phyloP scores from a whole-genome alignment of 2,888 invertebrate species.

The Dolomedes plantarius region DNA sequence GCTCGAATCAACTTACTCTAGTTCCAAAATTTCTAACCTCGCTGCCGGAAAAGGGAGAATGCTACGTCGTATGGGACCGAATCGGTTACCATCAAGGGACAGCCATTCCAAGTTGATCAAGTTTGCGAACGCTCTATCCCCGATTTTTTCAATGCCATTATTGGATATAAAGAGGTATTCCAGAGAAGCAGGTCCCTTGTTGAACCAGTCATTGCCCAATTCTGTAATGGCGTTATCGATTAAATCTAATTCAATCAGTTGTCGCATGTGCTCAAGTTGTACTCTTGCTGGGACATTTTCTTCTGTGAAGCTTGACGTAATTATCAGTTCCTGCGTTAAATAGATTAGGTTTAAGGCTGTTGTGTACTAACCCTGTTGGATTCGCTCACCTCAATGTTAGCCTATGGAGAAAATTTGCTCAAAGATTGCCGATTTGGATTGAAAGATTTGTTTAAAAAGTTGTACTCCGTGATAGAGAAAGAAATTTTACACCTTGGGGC shows the following conservation, averaged over 20 bases:
- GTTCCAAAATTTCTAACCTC: neutral
- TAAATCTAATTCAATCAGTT: slow-evolving; percentile 10
- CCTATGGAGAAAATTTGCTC: no score
- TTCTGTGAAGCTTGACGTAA: slow-evolving; percentile 12
- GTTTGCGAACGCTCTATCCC: slow-evolving; percentile 22
- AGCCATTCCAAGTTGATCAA: slow-evolving; percentile 7
- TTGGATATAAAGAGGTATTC: slow-evolving; percentile 17
- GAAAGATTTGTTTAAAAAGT: no score
- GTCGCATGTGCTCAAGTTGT: slow-evolving; percentile 23
- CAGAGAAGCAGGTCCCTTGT: neutral
- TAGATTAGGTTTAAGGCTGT: no score
- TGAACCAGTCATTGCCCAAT: slow-evolving; percentile 25
- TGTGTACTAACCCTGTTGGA: no score
- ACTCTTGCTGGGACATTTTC: slow-evolving; percentile 8
- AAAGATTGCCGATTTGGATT: no score
- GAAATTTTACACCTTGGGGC: no score
- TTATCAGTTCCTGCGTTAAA: slow-evolving; percentile 30
- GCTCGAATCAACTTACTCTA: slow-evolving; percentile 17
- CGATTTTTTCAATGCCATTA: slow-evolving; percentile 38
- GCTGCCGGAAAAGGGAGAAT: slow-evolving; percentile 22
- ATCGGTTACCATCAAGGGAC: slow-evolving; percentile 28
- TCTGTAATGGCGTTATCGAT: slow-evolving; percentile 27
- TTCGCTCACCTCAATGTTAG: no score
- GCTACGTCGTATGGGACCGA: slow-evolving; percentile 12
- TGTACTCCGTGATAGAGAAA: no score